Evolutionary conservation across 92 coral and sea anemone genomes (phyloP), one percentile per base, ranked within the genome.

Genomic region (Phymanthus crucifer): DNA sequence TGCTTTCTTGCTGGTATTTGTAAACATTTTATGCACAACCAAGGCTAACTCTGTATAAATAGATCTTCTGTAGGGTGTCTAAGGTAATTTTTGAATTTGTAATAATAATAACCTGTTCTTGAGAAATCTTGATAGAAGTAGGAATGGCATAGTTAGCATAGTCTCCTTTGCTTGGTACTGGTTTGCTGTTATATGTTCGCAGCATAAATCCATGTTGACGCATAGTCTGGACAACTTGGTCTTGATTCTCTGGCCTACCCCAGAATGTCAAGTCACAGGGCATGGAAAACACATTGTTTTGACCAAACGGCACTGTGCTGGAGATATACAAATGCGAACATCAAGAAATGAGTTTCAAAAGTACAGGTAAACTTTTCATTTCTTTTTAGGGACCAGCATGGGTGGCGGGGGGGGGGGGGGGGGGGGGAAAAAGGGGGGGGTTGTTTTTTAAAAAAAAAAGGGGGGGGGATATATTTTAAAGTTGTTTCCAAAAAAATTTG

Each of bases 191-290:
- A 40, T 45, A 54, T 31, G 90, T 71, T 46, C 61, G 76, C 73
- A 91, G 71, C 7, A 80, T 48, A 46, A 82, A 89, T 13, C 95
- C 95, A 85, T 85, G 52, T 40, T 78, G 83, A 33, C 82, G 90
- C 95, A 91, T 91, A 43, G 54, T 86, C 78, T 88, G 89, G 34
- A 91, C 45, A 31, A 91, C 95, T 11, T 76, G 75, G 32, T 85
- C 84, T 78, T 88, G 86, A 86, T 88, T 80, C 45, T 88, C 92
- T 37, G 87, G 90, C 72, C 75, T 88, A 3, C 95, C 92, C 95
- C 95, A 91, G 75, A 91, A 91, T 64, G 95, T 31, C 23, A 91
- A 81, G 70, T 91, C 95, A 80, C 95, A 91, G 29, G 95, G 95
- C 92, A 91, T 91, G 45, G 85, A 81, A 68, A 74, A 91, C 32